Percentiles rank a stretch among this genome's conserved stretches.
These are phyloP conservation scores for Hylaea fasciaria DNA, from an alignment of 2,888 invertebrate genomes.

Conservation along the genomic window DNA sequence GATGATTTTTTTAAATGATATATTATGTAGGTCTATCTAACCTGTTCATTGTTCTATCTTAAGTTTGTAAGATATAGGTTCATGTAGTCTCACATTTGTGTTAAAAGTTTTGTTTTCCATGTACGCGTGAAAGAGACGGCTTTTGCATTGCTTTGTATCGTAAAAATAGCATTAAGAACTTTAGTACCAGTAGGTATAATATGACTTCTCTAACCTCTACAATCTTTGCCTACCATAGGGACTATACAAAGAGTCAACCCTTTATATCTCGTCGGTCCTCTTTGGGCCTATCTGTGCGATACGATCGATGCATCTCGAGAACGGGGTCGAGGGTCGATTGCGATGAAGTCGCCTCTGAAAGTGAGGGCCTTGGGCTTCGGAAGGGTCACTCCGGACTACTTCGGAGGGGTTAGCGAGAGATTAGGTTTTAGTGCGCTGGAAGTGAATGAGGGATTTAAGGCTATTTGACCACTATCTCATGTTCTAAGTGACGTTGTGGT, in stretches of 20 bases:
- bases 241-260: neutral
- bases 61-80: no score
- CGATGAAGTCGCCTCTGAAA: constrained; percentile 16
- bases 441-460: neutral
- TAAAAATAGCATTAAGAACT: neutral
- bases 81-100: no score
- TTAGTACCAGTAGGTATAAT: no score
- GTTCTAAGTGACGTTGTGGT: no score
- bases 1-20: no score
- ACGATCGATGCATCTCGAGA: constrained; percentile 18
- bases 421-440: constrained; percentile 6
- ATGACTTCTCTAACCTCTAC: neutral
- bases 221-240: neutral
- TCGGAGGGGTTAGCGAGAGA: constrained; percentile 5
- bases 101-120: no score
- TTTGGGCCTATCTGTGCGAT: constrained; percentile 4
- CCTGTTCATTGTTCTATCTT: no score
- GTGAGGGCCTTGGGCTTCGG: neutral
- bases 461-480: no score
- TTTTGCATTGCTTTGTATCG: neutral
- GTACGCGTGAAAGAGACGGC: no score
- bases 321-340: constrained; percentile 27
- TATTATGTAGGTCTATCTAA: no score
- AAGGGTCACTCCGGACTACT: constrained; percentile 13
- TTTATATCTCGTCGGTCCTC: constrained; percentile 1